These are phyloP conservation scores for Phortica variegata DNA, from an alignment of 1,140 invertebrate species.

Conservation along the genomic window DNA sequence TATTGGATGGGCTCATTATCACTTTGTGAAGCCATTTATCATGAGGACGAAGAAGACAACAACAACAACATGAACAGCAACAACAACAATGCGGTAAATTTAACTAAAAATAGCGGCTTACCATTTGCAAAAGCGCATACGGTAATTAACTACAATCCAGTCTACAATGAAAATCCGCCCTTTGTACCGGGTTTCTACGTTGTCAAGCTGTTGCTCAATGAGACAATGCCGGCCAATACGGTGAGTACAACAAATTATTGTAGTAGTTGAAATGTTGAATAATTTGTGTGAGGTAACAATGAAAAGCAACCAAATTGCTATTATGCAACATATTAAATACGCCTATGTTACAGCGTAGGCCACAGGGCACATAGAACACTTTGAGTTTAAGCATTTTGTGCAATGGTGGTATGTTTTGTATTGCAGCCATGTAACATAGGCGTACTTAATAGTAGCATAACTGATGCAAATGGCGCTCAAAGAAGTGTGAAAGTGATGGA, in stretches of 20 bases:
- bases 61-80: conserved; percentile 1
- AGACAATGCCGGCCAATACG: conserved; percentile 50
- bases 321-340: too few species aligned
- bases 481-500: too few species aligned
- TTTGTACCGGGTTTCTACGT: conserved; percentile 65
- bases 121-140: conserved; percentile 50
- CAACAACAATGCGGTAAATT: conserved; percentile 1
- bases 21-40: conserved; percentile 70
- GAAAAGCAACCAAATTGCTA: too few species aligned
- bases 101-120: conserved; percentile 28
- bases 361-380: too few species aligned
- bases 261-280: too few species aligned
- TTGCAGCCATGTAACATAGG: too few species aligned
- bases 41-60: conserved; percentile 42
- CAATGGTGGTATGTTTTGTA: too few species aligned
- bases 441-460: too few species aligned
- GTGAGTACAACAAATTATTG: conserved; percentile 60
- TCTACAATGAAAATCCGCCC: conserved; percentile 58
- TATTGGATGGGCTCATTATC: conserved; percentile 78
- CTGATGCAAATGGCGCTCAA: too few species aligned
- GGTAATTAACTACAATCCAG: conserved; percentile 33
- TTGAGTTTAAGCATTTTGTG: too few species aligned
- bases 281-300: too few species aligned
- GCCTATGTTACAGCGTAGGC: too few species aligned
- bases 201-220: conserved; percentile 61